phyloP scores from a whole-genome alignment of 1,140 invertebrate species.

The Nylanderia fulva region DNA sequence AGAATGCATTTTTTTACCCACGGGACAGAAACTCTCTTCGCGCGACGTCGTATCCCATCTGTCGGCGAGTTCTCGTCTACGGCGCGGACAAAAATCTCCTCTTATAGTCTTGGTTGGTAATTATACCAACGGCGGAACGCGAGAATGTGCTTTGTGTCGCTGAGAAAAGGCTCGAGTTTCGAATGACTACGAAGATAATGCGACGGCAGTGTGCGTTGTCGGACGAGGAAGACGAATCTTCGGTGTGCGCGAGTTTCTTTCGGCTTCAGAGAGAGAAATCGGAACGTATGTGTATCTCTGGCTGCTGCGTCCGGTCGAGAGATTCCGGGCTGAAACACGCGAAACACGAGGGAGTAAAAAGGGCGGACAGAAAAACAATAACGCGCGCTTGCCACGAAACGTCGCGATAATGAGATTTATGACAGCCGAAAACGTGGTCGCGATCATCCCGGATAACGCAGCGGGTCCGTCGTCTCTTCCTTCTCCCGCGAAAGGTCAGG shows the following conservation, averaged over 20 bases:
- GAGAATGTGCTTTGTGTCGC: conserved; percentile 64
- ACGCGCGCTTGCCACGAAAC: conserved; percentile 57
- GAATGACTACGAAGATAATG: conserved; percentile 62
- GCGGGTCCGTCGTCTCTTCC: not conserved
- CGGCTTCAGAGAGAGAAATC: not conserved
- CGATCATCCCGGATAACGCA: conserved; percentile 65
- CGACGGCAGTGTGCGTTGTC: not conserved
- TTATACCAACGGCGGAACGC: conserved; percentile 66
- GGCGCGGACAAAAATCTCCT: conserved; percentile 44
- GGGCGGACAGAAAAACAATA: conserved; percentile 58
- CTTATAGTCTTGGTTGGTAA: conserved; percentile 63
- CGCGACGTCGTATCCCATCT: not conserved
- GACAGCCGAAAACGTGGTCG: conserved; percentile 72
- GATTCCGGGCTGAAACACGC: conserved; percentile 42
- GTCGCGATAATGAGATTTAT: conserved; percentile 77
- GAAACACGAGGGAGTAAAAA: conserved; percentile 28
- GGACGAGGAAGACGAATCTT: conserved; percentile 59
- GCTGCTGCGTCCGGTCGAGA: conserved; percentile 43
- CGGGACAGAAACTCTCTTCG: not conserved
- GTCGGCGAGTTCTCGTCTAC: conserved; percentile 16
- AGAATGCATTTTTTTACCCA: not conserved
- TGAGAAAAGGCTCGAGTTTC: conserved; percentile 47
- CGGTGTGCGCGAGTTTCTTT: conserved; percentile 45
- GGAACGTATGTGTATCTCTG: not conserved
- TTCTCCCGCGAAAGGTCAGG: conserved; percentile 21